A percentile compares a stretch with the other conserved stretches of the same genome.
phyloP scores from a whole-genome alignment of 2,888 invertebrate genomes.

The Phyllotreta cruciferae region DNA sequence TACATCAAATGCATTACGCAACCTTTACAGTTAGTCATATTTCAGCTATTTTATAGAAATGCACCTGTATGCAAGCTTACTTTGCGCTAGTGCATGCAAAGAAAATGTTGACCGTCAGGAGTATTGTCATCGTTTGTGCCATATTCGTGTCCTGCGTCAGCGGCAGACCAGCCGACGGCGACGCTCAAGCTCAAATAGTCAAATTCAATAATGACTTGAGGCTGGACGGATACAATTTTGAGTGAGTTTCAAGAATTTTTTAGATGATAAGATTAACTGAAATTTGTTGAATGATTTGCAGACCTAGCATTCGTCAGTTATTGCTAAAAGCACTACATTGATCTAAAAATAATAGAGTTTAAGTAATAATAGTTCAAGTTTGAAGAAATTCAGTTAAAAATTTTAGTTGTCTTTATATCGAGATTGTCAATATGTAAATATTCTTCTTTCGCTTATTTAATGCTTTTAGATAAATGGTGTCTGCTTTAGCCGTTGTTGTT shows the following conservation, averaged over 20 bases:
- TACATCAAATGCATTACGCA: slow-evolving; percentile 29
- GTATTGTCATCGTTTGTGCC: slow-evolving; percentile 24
- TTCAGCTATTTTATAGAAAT: slow-evolving; percentile 35
- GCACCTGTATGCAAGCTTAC: slow-evolving; percentile 26
- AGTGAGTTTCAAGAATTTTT: slow-evolving; percentile 27
- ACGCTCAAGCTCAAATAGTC: slow-evolving; percentile 33
- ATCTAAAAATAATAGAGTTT: too few relatives aligned
- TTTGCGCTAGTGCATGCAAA: slow-evolving; percentile 28
- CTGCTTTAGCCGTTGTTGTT: too few relatives aligned
- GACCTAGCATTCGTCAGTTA: too few relatives aligned
- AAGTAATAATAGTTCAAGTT: too few relatives aligned
- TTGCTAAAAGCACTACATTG: too few relatives aligned
- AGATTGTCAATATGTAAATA: neutral
- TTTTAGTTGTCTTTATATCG: too few relatives aligned
- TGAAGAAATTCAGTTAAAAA: too few relatives aligned
- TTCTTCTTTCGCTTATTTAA: neutral
- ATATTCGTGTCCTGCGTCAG: slow-evolving; percentile 18
- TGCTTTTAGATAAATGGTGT: too few relatives aligned
- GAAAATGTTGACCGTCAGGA: slow-evolving; percentile 31
- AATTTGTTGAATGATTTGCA: neutral
- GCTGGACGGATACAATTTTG: slow-evolving; percentile 37
- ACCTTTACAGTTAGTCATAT: slow-evolving; percentile 29
- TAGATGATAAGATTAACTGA: neutral
- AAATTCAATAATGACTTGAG: slow-evolving; percentile 35
- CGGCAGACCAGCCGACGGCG: slow-evolving; percentile 32